Conservation (phyloP, 2,888 invertebrate genomes). For the Hemistola chrysoprasaria region DNA sequence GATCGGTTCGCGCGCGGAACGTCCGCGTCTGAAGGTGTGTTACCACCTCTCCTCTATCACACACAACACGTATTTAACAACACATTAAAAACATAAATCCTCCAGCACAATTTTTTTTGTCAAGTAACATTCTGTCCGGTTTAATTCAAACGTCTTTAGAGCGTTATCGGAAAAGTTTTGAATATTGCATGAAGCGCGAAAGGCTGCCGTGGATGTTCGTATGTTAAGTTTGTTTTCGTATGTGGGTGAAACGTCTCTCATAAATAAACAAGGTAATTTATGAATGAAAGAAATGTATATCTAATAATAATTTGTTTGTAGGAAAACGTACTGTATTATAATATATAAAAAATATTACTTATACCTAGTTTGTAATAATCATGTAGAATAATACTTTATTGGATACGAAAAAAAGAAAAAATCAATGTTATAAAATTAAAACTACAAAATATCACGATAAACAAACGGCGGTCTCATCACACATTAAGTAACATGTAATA, state of each 20-base stretch:
- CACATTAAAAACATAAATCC: conserved; percentile 9
- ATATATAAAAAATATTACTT: no score
- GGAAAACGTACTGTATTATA: no score
- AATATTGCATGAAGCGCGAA: conserved; percentile 55
- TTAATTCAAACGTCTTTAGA: conserved; percentile 8
- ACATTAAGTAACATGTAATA: no score
- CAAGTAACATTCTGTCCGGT: conserved; percentile 26
- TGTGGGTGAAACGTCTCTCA: conserved; percentile 1
- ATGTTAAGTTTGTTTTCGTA: conserved; percentile 30
- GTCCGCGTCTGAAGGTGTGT: conserved; percentile 45
- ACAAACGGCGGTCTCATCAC: no score
- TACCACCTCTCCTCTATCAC: conserved; percentile 3
- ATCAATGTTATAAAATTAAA: no score
- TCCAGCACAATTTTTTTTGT: background rate
- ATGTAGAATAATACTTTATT: no score
- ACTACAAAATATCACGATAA: no score
- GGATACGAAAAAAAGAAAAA: no score
- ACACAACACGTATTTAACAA: conserved; percentile 11
- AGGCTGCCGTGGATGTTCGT: conserved; percentile 32
- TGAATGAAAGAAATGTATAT: no score
- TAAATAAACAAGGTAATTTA: conserved; percentile 8
- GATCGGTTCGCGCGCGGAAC: conserved; percentile 50
- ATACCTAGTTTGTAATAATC: no score
- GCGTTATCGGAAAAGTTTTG: conserved; percentile 44
- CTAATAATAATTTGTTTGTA: no score